phyloP scores from a whole-genome alignment of 2,797 vertebrate species.

The Xyrichtys novacula region DNA sequence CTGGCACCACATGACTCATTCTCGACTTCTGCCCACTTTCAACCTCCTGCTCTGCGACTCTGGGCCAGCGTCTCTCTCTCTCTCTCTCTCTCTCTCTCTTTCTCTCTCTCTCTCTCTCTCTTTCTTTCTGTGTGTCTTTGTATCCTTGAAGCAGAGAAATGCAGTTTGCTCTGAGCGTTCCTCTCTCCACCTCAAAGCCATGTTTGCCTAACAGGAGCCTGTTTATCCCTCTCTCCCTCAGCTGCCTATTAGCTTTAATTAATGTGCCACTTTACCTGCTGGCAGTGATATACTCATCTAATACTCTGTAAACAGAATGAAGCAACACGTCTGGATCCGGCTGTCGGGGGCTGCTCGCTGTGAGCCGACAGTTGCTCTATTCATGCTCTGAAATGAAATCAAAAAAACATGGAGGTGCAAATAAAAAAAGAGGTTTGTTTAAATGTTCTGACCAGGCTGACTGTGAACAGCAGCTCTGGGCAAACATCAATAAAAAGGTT shows the following conservation, averaged over 20 bases:
- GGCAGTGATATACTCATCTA: constrained; percentile 46
- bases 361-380: background rate
- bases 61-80: constrained; percentile 34
- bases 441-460: too few relatives aligned
- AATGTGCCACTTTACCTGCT: constrained; percentile 62
- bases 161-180: constrained; percentile 29
- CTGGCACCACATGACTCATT: constrained; percentile 57
- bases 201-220: constrained; percentile 54
- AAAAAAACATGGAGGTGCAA: constrained; percentile 4
- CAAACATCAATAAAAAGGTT: too few relatives aligned
- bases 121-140: background rate
- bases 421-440: too few relatives aligned
- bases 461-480: too few relatives aligned
- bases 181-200: constrained; percentile 33
- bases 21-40: constrained; percentile 66
- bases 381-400: constrained; percentile 13
- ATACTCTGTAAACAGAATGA: constrained; percentile 58
- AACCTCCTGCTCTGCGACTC: constrained; percentile 61
- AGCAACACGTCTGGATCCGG: constrained; percentile 46
- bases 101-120: constrained; percentile 28
- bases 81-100: constrained; percentile 17
- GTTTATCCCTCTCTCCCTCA: constrained; percentile 42
- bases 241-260: constrained; percentile 64
- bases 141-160: constrained; percentile 4
- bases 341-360: constrained; percentile 35